Percentiles rank a stretch among this genome's conserved stretches.
These are phyloP conservation scores for Myanophis thanlyinensis DNA, from an alignment of 2,113 vertebrate genomes.

Conservation along the genomic window DNA sequence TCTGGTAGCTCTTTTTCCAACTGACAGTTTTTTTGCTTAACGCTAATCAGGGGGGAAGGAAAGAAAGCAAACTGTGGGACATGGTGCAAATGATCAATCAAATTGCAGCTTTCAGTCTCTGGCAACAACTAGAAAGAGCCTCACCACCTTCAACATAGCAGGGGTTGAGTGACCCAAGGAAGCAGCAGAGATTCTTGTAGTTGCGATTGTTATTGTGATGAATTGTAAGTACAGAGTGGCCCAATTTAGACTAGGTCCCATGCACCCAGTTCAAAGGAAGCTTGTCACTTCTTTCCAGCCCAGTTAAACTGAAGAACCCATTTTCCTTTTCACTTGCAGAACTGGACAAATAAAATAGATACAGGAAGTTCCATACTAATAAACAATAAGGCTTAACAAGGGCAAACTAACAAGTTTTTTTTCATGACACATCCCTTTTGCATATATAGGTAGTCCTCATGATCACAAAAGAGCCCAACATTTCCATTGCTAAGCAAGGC, in stretches of 20 bases:
- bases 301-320: background rate
- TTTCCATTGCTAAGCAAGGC: background rate
- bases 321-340: background rate
- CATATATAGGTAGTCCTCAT: background rate
- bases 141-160: background rate
- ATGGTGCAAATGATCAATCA: background rate
- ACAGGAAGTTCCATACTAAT: background rate
- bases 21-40: background rate
- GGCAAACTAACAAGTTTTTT: background rate
- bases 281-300: background rate
- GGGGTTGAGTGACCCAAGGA: background rate
- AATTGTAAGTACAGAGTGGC: background rate
- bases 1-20: background rate
- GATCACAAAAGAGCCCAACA: background rate
- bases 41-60: background rate
- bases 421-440: background rate
- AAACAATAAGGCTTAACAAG: background rate
- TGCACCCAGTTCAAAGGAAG: background rate
- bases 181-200: background rate
- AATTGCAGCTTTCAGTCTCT: background rate
- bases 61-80: background rate
- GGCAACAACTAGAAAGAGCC: background rate
- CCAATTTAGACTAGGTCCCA: background rate
- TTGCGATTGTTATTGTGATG: background rate
- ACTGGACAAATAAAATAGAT: background rate